These are phyloP conservation scores for Drosophila emarginata DNA, from an alignment of 2,888 invertebrate genomes.

Conservation along the genomic window DNA sequence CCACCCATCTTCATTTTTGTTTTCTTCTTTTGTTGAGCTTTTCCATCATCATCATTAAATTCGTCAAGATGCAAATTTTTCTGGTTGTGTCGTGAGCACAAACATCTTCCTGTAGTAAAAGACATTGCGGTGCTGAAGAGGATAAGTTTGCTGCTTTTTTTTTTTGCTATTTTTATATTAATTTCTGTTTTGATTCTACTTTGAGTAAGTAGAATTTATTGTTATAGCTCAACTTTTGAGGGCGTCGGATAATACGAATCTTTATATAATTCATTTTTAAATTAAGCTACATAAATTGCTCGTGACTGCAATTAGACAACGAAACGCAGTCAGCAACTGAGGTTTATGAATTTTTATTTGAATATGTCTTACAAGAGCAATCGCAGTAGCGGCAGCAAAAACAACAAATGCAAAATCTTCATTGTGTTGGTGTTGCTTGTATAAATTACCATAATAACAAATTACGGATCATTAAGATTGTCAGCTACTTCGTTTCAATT, in stretches of 20 bases:
- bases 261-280: constrained; percentile 62
- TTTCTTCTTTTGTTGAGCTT: constrained; percentile 17
- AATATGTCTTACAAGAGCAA: constrained; percentile 71
- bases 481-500: constrained; percentile 79
- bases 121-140: neutral
- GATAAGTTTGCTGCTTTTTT: neutral
- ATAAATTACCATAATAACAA: constrained; percentile 80
- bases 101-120: constrained; percentile 62
- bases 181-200: neutral
- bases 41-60: constrained; percentile 73
- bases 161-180: too few species aligned
- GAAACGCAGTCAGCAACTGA: constrained; percentile 64
- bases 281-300: constrained; percentile 74
- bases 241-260: constrained; percentile 26
- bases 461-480: constrained; percentile 79
- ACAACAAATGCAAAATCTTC: constrained; percentile 31
- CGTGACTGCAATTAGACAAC: constrained; percentile 79
- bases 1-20: neutral
- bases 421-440: constrained; percentile 76
- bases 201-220: constrained; percentile 37
- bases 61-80: constrained; percentile 77
- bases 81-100: constrained; percentile 63
- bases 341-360: constrained; percentile 78
- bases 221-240: constrained; percentile 39
- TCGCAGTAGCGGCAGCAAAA: constrained; percentile 23